Evolutionary conservation across 2,888 invertebrate species (phyloP), one percentile per base, ranked within the genome.

Genomic region (Taphrorychus bicolor): DNA sequence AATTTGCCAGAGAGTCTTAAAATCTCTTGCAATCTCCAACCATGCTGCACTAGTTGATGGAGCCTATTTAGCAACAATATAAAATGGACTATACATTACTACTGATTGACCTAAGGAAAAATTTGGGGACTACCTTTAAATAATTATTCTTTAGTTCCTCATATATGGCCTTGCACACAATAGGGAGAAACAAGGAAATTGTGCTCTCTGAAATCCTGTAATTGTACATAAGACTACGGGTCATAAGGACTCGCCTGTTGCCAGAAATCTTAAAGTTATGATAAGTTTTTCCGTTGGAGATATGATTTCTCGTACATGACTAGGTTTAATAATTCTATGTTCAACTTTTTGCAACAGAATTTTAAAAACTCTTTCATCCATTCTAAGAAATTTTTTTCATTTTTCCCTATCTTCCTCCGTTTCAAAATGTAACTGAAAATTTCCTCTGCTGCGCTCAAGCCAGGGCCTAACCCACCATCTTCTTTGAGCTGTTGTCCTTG

Each of bases 1-100:
- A 51, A 73, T 70, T 66, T 74, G 70, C 75, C 75, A 76, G n/a
- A 42, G 45, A 5, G 22, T 17, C 19, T 67, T 49, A 64, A 70
- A 70, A 22, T 66, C 59, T 49, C 18, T 59, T 9, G 70, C 19
- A 42, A 72, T 69, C 57, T 72, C 41, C 16, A 68, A 24, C 68
- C 71, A 71, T 23, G 68, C 70, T 53, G 63, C 66, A 51, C 60
- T 7, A 24, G 68, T 69, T 63, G 9, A 18, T 9, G 71, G 71
- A 14, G 60, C 60, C 69, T 69, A 17, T 22, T 69, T 21, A 65
- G 17, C 19, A 23, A 32, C 32, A 7, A 5, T 7, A 32, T 32
- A 32, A 32, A 32, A 32, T 7, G 5, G 9, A 5, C 32, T 9
- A n/a, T n/a, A n/a, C n/a, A n/a, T n/a, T n/a, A n/a, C n/a, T n/a